Conservation (phyloP, 2,797 vertebrate species). For the Kryptolebias ocellatus region DNA sequence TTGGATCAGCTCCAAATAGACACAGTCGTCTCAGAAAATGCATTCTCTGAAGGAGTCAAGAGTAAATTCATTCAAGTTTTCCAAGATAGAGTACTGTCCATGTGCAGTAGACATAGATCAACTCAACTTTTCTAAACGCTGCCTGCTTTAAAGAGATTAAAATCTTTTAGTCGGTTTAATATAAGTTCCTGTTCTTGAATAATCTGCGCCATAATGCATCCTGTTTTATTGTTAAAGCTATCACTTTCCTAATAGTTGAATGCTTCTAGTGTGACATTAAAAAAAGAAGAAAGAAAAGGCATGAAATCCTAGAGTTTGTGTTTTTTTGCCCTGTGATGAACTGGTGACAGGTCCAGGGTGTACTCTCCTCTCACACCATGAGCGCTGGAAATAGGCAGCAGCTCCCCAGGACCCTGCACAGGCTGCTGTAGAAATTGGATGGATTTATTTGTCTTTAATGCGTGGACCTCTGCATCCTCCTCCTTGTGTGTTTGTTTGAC, state of each 20-base stretch:
- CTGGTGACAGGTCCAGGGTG: too few relatives aligned
- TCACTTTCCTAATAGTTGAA: neutral
- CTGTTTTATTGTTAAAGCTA: neutral
- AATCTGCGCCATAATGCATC: neutral
- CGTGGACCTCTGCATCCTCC: neutral
- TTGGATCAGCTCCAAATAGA: too few relatives aligned
- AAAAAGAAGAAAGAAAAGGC: too few relatives aligned
- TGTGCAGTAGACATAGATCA: neutral
- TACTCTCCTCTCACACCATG: too few relatives aligned
- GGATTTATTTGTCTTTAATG: constrained; percentile 10
- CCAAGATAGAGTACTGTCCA: too few relatives aligned
- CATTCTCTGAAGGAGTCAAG: too few relatives aligned
- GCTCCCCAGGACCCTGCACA: neutral
- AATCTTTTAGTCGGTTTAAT: neutral
- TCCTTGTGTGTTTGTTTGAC: constrained; percentile 10
- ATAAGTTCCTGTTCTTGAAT: neutral
- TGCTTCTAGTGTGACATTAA: too few relatives aligned
- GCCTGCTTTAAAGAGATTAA: neutral
- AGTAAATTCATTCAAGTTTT: too few relatives aligned
- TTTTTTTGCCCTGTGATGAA: neutral
- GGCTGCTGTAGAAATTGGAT: neutral
- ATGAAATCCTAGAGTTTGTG: too few relatives aligned
- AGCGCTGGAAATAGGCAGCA: too few relatives aligned
- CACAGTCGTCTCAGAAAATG: too few relatives aligned
- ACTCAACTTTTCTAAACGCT: neutral